These are phyloP conservation scores for Leptinotarsa defecta DNA, from an alignment of 1,140 invertebrate species.

Conservation along the genomic window DNA sequence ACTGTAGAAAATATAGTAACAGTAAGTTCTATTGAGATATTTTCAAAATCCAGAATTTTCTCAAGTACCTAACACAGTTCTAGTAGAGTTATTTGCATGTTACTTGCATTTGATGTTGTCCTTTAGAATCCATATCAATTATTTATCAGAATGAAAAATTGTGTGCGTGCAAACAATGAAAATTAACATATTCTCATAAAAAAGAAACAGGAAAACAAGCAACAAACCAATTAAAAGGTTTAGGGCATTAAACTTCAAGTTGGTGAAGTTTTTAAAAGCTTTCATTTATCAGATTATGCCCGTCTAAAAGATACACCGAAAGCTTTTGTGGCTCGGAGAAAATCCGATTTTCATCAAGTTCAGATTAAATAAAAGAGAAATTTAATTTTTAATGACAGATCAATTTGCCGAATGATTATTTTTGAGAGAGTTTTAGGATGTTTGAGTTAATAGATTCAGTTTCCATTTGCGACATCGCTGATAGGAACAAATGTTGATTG, in stretches of 20 bases:
- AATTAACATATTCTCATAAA: background rate
- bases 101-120: too few species aligned
- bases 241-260: constrained; percentile 18
- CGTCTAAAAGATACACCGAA: constrained; percentile 22
- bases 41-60: too few species aligned
- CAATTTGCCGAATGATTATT: constrained; percentile 20
- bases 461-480: background rate
- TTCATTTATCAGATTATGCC: constrained; percentile 23
- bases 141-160: too few species aligned
- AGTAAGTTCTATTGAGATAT: too few species aligned
- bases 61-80: too few species aligned
- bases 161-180: too few species aligned
- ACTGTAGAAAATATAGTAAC: too few species aligned
- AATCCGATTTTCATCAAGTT: constrained; percentile 15
- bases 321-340: background rate
- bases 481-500: background rate
- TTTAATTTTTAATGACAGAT: constrained; percentile 23
- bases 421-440: constrained; percentile 1
- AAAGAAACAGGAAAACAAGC: background rate
- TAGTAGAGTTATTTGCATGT: too few species aligned
- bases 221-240: constrained; percentile 14
- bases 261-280: constrained; percentile 20
- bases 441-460: background rate
- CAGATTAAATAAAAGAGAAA: constrained; percentile 16
- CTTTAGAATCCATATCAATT: too few species aligned